phyloP scores from a whole-genome alignment of 2,888 invertebrate genomes.

The Drosophila suboccidentalis region DNA sequence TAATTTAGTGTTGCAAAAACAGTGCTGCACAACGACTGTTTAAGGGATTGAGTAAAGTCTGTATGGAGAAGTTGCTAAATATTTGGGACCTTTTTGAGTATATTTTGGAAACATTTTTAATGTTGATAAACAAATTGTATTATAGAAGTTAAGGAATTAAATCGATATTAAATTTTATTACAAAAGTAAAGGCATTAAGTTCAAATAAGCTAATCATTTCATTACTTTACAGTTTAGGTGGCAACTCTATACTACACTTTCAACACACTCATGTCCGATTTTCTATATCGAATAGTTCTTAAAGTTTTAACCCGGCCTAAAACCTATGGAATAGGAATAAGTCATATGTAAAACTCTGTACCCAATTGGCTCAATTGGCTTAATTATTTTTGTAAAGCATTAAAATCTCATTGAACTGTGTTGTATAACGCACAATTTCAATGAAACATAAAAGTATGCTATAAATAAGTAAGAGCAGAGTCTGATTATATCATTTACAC shows the following conservation, averaged over 20 bases:
- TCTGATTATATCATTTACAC: constrained; percentile 10
- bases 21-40: background rate
- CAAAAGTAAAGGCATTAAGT: no score
- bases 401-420: background rate
- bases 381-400: background rate
- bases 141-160: no score
- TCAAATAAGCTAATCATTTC: background rate
- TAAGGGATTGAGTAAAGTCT: no score
- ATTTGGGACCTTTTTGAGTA: no score
- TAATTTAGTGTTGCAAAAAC: background rate
- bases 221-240: background rate
- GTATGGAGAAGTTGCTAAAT: no score
- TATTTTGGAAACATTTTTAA: no score
- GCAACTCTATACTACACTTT: background rate
- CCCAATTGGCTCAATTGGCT: no score
- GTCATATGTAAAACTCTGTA: no score
- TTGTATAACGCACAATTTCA: background rate
- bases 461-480: background rate
- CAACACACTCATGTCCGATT: background rate
- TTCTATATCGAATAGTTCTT: background rate
- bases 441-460: background rate
- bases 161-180: no score
- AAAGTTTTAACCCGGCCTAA: no score
- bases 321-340: no score
- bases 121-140: no score